phyloP scores from a whole-genome alignment of 2,797 vertebrate genomes.

The Tadarida brasiliensis region DNA sequence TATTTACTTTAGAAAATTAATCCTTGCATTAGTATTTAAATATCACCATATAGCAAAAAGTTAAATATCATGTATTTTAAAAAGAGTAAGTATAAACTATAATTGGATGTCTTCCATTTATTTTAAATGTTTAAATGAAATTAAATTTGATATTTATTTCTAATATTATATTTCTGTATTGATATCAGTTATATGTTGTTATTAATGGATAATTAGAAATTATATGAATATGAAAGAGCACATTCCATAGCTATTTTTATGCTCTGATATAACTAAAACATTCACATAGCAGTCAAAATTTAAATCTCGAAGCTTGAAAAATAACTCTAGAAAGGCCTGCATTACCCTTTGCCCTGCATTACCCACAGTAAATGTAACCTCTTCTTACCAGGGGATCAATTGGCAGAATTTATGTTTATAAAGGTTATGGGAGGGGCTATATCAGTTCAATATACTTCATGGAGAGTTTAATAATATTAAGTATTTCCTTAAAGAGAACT shows the following conservation, averaged over 20 bases:
- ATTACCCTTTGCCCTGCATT: background rate
- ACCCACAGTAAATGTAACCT: background rate
- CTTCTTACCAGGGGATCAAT: constrained; percentile 18
- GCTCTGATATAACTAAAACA: constrained; percentile 41
- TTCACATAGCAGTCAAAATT: constrained; percentile 47
- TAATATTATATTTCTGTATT: constrained; percentile 58
- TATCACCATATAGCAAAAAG: constrained; percentile 59
- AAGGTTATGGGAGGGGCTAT: constrained; percentile 4
- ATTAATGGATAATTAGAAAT: constrained; percentile 77
- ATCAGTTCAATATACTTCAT: constrained; percentile 39
- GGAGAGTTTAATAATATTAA: constrained; percentile 47
- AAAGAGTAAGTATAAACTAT: constrained; percentile 54
- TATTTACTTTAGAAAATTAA: constrained; percentile 56
- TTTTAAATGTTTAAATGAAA: constrained; percentile 67
- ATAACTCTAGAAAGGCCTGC: constrained; percentile 31
- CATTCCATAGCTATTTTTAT: constrained; percentile 62
- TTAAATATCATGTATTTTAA: constrained; percentile 59
- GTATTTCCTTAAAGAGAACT: constrained; percentile 59
- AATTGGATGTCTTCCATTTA: constrained; percentile 60
- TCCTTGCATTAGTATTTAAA: constrained; percentile 48
- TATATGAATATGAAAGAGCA: constrained; percentile 46
- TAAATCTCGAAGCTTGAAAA: constrained; percentile 66
- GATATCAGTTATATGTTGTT: constrained; percentile 67
- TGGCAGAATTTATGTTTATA: constrained; percentile 50
- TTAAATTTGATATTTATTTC: constrained; percentile 63